phyloP scores from a whole-genome alignment of 2,113 vertebrate species.

The Mesoclemmys tuberculata region DNA sequence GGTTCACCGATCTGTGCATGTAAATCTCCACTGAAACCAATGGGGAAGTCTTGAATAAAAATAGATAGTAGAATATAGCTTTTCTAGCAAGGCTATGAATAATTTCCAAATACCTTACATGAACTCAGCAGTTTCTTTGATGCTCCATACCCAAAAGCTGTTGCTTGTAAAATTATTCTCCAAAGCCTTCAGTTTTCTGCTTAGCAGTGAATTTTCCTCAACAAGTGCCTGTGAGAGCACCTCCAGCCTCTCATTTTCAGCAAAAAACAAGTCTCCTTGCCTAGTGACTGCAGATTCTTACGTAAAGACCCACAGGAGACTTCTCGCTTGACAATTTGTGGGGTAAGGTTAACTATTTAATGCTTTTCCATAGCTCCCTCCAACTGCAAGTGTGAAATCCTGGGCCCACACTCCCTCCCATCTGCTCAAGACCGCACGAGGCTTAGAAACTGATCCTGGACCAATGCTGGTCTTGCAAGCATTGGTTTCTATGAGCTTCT shows the following conservation, averaged over 20 bases:
- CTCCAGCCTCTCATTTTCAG: background rate
- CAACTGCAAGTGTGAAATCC: background rate
- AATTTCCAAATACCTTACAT: background rate
- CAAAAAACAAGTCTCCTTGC: background rate
- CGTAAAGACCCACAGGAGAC: background rate
- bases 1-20: background rate
- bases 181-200: conserved; percentile 12
- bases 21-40: background rate
- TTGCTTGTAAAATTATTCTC: background rate
- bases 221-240: background rate
- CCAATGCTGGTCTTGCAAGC: accelerated
- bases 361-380: background rate
- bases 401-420: background rate
- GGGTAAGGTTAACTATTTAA: background rate
- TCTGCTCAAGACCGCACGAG: background rate
- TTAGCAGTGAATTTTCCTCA: background rate
- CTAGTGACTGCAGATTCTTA: background rate
- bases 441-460: background rate
- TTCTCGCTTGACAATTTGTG: background rate
- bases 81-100: background rate
- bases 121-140: background rate
- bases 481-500: background rate
- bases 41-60: background rate
- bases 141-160: background rate
- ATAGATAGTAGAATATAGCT: background rate